phyloP scores from a whole-genome alignment of 2,797 vertebrate genomes.

The Dromococcyx pavoninus region DNA sequence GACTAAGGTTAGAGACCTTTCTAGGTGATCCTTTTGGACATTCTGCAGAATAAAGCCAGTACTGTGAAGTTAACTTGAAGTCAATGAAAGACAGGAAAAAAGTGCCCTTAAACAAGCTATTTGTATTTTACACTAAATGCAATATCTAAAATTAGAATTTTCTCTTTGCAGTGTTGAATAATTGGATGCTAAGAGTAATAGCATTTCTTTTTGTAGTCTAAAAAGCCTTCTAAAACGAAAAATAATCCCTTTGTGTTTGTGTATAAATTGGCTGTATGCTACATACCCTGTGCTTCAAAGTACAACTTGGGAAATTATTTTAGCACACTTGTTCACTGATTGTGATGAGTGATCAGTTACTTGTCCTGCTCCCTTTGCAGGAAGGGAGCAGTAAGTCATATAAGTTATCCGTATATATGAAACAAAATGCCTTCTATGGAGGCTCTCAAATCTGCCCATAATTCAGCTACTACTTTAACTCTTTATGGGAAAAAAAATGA shows the following conservation, averaged over 20 bases:
- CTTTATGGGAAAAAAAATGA: not conserved
- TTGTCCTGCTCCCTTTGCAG: not conserved
- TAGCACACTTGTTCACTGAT: not conserved
- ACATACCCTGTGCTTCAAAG: not conserved
- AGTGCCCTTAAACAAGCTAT: not conserved
- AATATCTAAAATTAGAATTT: not conserved
- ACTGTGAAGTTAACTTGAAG: not conserved
- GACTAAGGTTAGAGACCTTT: not conserved
- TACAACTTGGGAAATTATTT: not conserved
- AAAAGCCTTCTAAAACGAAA: not conserved
- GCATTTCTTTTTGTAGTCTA: not conserved
- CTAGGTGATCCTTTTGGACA: not conserved
- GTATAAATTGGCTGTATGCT: not conserved
- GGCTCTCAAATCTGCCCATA: not conserved
- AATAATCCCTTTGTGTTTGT: not conserved
- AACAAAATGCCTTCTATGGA: not conserved
- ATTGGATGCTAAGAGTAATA: not conserved
- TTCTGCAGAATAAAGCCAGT: not conserved
- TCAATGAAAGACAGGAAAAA: not conserved
- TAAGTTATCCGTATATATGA: not conserved
- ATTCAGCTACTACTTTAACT: not conserved
- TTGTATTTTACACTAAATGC: not conserved
- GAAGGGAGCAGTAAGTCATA: not conserved
- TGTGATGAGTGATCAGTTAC: not conserved
- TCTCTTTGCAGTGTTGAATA: not conserved